phyloP scores from a whole-genome alignment of 2,797 vertebrate species.

The Nyctibius grandis region DNA sequence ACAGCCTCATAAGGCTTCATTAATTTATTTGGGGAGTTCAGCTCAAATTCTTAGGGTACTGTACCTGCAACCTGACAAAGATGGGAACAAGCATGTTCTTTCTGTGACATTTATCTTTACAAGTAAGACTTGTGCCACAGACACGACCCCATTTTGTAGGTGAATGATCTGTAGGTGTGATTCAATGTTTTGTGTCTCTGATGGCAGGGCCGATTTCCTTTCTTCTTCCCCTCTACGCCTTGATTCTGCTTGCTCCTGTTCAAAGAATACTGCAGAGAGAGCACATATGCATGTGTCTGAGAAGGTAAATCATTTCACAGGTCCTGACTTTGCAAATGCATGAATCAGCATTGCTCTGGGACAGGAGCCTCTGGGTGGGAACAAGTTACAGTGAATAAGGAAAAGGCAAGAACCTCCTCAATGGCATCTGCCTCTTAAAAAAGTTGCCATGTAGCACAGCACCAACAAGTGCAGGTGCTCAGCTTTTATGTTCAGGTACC shows the following conservation, averaged over 20 bases:
- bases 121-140: not conserved
- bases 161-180: not conserved
- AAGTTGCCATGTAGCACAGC: not conserved
- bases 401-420: not conserved
- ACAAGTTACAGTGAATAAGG: not conserved
- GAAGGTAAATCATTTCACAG: not conserved
- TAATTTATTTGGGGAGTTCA: not conserved
- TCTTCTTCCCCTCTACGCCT: not conserved
- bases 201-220: not conserved
- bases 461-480: not conserved
- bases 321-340: not conserved
- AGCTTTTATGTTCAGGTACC: not conserved
- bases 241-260: not conserved
- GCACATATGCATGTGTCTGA: not conserved
- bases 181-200: not conserved
- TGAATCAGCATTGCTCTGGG: not conserved
- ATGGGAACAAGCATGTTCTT: not conserved
- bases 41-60: not conserved
- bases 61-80: not conserved
- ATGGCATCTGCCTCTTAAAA: not conserved
- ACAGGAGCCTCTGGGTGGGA: not conserved
- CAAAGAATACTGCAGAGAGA: not conserved
- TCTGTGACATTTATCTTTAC: not conserved
- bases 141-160: not conserved
- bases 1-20: not conserved